Conservation (phyloP, 1,140 invertebrate genomes). For the Octopus sinensis region DNA sequence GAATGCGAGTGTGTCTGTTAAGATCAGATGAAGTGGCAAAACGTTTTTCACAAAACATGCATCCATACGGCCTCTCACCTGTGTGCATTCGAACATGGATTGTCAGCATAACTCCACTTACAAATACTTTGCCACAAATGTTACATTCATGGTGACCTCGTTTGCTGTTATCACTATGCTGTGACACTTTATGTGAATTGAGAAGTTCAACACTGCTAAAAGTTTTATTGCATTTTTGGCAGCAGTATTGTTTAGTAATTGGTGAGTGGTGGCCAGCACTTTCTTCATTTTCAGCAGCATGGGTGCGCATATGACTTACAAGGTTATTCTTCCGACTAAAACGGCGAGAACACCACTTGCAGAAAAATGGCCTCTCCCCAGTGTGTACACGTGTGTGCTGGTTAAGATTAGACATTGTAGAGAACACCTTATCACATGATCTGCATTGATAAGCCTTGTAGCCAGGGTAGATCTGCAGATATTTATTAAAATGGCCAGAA, state of each 20-base stretch:
- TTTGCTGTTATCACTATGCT: not conserved
- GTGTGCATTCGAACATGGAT: constrained; percentile 30
- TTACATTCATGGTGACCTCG: constrained; percentile 2
- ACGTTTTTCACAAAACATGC: constrained; percentile 32
- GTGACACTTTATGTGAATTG: not conserved
- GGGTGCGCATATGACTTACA: constrained; percentile 64
- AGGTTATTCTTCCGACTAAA: constrained; percentile 86
- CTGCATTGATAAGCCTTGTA: not conserved
- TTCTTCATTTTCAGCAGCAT: not conserved
- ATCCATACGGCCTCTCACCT: constrained; percentile 35
- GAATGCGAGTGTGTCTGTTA: constrained; percentile 21
- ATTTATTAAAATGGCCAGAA: not conserved
- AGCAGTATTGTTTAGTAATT: not conserved
- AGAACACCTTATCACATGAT: constrained; percentile 23
- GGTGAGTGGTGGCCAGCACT: not conserved
- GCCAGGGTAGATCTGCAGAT: not conserved
- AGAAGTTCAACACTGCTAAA: not conserved
- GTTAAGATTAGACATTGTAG: constrained; percentile 20
- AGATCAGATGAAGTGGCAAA: constrained; percentile 39
- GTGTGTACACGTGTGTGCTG: constrained; percentile 63
- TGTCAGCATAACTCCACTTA: constrained; percentile 12
- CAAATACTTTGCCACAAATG: constrained; percentile 17
- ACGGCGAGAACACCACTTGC: constrained; percentile 84
- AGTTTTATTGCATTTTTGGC: not conserved
- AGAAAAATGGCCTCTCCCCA: constrained; percentile 82